Evolutionary conservation across 2,888 invertebrate species (phyloP), one percentile per base, ranked within the genome.

Genomic region (Nemotelus nigrinus): DNA sequence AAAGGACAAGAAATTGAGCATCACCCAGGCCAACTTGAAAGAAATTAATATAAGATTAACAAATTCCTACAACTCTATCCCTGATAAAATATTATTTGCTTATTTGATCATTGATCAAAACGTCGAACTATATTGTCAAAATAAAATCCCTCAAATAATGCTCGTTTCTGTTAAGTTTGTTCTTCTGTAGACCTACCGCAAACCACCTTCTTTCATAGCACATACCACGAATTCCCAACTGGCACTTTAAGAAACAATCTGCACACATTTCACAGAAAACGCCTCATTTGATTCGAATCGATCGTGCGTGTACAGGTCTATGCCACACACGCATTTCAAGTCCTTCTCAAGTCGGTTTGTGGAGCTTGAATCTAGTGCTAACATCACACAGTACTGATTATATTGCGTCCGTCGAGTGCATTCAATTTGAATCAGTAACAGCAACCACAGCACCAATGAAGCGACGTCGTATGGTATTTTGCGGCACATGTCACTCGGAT

Each of bases 401-500:
- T 25, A 50, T 8, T 8, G 8, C 50, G 50, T 8, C 5, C 8
- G 8, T 50, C 50, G 50, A 7, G 68, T 43, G 63, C 58, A 78
- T 78, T 70, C 77, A 74, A 57, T 67, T 67, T 78, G 78, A 80
- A 80, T 78, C 78, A 78, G 76, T 79, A 80, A 77, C 76, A 79
- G 67, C 72, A 58, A 70, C 50, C 76, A 57, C 10, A 70, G 58
- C 64, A 48, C 44, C 8, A 65, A 25, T 25, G 25, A 25, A 25
- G 25, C 25, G 25, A 25, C 25, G 25, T 25, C 25, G 25, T 25
- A 25, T 25, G 25, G 25, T 25, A 71, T 77, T 77, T 80, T 80
- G 80, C 80, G 80, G 80, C 81, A 81, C 81, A 82, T 81, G 82
- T 81, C 81, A 81, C 81, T 80, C 81, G 74, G 70, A 77, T 74